Conservation (phyloP, 37 sponge, comb jelly and placozoan species). For the Ephydatia muelleri region DNA sequence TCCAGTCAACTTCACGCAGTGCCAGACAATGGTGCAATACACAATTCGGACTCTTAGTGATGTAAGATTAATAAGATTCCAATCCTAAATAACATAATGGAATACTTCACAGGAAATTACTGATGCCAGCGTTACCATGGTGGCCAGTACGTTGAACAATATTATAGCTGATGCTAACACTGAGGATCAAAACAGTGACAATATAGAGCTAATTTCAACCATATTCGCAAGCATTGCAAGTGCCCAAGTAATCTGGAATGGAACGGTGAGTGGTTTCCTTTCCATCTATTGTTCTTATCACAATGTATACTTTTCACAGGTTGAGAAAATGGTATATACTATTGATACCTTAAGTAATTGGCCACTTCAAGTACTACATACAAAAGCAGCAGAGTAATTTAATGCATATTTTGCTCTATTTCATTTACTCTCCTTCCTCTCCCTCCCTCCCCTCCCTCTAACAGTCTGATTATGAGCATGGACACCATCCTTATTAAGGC, state of each 20-base stretch:
- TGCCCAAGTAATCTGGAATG: neutral
- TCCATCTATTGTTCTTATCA: neutral
- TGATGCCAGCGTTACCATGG: neutral
- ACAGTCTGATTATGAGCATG: no score
- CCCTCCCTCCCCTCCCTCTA: no score
- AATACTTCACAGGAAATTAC: neutral
- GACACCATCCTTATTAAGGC: neutral
- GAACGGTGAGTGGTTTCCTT: neutral
- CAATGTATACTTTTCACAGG: neutral
- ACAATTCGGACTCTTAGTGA: neutral
- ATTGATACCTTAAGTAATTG: neutral
- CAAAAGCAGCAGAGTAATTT: neutral
- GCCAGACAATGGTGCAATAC: neutral
- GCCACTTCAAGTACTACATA: neutral
- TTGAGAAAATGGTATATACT: neutral
- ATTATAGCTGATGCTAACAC: neutral
- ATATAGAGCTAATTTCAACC: neutral
- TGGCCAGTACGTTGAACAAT: neutral
- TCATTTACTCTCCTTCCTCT: no score
- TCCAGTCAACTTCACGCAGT: neutral
- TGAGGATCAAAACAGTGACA: neutral
- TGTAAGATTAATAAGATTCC: neutral
- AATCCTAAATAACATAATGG: neutral
- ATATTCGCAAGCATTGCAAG: neutral
- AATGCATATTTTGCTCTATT: no score